These are phyloP conservation scores for Periplaneta americana DNA, from an alignment of 1,140 invertebrate genomes.

Conservation along the genomic window DNA sequence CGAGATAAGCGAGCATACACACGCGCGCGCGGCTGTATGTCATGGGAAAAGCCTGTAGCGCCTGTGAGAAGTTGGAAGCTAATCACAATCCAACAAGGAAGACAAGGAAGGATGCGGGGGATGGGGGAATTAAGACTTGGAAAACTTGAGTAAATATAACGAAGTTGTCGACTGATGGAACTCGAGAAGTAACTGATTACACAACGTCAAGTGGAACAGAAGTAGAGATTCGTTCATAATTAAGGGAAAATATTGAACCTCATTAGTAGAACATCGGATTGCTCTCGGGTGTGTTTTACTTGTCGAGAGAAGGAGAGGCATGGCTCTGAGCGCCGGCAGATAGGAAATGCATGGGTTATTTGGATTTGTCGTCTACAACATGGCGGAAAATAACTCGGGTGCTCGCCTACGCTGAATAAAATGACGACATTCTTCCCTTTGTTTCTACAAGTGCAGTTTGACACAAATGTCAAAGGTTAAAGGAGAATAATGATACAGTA, in stretches of 20 bases:
- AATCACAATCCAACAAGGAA: not conserved
- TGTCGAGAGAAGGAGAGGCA: too few relatives aligned
- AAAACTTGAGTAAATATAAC: not conserved
- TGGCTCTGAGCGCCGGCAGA: not conserved
- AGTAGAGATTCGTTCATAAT: not conserved
- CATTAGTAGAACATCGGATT: not conserved
- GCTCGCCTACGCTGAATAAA: not conserved
- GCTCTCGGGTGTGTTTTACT: not conserved
- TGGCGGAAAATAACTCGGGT: not conserved
- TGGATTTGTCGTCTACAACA: not conserved
- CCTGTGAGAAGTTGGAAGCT: not conserved
- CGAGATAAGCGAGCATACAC: not conserved
- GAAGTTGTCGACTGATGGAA: not conserved
- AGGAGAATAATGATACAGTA: too few relatives aligned
- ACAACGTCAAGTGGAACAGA: not conserved
- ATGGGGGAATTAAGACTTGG: not conserved
- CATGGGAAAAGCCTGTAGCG: not conserved
- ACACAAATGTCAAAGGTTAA: not conserved
- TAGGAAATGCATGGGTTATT: not conserved
- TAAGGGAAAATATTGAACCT: not conserved
- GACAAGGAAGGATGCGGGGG: not conserved
- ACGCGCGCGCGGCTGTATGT: not conserved
- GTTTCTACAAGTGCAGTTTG: not conserved
- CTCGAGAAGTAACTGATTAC: too few relatives aligned
- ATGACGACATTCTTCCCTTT: not conserved